Evolutionary conservation across 2,888 invertebrate species (phyloP), one percentile per base, ranked within the genome.

Genomic region (Bembecia ichneumoniformis): DNA sequence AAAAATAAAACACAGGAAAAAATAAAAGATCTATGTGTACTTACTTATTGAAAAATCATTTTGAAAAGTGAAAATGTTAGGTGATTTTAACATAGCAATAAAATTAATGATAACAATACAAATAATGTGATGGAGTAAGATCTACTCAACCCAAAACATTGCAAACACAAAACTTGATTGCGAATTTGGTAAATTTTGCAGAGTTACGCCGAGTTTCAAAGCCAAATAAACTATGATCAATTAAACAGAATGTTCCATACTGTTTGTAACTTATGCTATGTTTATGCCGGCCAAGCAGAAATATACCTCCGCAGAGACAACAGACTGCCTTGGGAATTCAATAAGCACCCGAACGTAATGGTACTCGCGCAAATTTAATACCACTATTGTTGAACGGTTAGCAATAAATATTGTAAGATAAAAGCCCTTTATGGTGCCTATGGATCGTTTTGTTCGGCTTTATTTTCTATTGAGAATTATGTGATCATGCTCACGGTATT

Each of bases 291-390:
- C 40, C 14, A 40, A 14, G n/a, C 40, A 40, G 40, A 40, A 13
- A 40, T 40, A 40, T 40, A 40, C 40, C 14, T 40, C 40, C 14
- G 40, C 40, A 40, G 40, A 40, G 40, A 40, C 40, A 40, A 40
- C 40, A 40, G 14, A n/a, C 40, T 40, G 40, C 40, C 13, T 35
- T 43, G 35, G 50, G 50, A 52, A 52, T 52, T 28, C 46, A 52
- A 52, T 50, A 50, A 52, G 46, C 49, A 50, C 50, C 47, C 40
- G 13, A n/a, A 40, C 40, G 13, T 40, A 40, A 40, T 40, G 40
- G 40, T 40, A 13, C 40, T 14, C 40, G 40, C 40, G 40, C 28
- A 28, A 28, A n/a, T 40, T 40, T 40, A 49, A 44, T 47, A 45
- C 35, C 13, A 43, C 17, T 46, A 13, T 40, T 43, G 13, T 13